These are phyloP conservation scores for Psittacus erithacus DNA, from an alignment of 2,113 vertebrate genomes.

Conservation along the genomic window DNA sequence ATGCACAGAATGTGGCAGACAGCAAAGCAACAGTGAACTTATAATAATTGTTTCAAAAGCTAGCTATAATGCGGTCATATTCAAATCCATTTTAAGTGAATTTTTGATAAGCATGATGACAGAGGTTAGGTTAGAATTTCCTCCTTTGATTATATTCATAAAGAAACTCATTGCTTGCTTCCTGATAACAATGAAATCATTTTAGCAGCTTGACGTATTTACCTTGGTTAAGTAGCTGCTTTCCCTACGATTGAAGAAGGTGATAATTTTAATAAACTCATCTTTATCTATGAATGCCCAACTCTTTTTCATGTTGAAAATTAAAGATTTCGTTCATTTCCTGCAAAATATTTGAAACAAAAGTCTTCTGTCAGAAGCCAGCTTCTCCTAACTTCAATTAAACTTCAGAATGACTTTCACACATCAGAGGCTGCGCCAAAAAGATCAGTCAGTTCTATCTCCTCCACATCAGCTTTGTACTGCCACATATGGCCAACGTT, in stretches of 20 bases:
- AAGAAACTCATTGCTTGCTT: not conserved
- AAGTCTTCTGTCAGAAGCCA: constrained; percentile 4
- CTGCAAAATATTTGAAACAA: constrained; percentile 48
- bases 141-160: constrained; percentile 2
- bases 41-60: not conserved
- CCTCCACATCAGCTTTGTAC: not conserved
- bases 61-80: not conserved
- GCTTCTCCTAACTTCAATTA: constrained; percentile 48
- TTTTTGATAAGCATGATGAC: not conserved
- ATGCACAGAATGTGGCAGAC: not conserved
- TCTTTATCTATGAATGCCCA: constrained; percentile 36
- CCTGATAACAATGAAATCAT: not conserved
- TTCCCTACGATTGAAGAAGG: not conserved
- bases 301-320: constrained; percentile 26
- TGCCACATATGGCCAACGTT: not conserved
- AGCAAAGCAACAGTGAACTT: not conserved
- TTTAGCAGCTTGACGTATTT: constrained; percentile 52
- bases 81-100: not conserved
- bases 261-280: constrained; percentile 62
- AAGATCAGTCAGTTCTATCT: constrained; percentile 11
- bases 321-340: constrained; percentile 49
- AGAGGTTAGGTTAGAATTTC: not conserved
- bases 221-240: constrained; percentile 10
- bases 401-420: constrained; percentile 51
- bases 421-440: not conserved